A percentile compares a stretch with the other conserved stretches of the same genome.
These are phyloP conservation scores for Sebastes umbrosus DNA, from an alignment of 2,797 vertebrate genomes.

Conservation along the genomic window DNA sequence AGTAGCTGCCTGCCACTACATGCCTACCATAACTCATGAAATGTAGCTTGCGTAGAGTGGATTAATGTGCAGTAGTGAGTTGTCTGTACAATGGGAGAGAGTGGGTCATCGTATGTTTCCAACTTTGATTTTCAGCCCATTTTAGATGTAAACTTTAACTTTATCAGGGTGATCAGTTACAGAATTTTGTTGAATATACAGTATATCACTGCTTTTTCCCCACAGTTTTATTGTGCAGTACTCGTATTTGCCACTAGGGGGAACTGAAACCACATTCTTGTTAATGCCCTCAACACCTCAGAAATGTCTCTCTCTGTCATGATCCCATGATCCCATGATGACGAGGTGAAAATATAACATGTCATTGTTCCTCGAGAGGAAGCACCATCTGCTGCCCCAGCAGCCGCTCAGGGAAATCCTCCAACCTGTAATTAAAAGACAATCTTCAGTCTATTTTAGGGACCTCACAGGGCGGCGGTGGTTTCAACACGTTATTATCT, in stretches of 20 bases:
- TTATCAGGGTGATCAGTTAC: neutral
- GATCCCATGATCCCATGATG: neutral
- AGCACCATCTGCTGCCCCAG: neutral
- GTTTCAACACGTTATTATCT: neutral
- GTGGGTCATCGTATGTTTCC: neutral
- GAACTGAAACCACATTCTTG: neutral
- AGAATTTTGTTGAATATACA: neutral
- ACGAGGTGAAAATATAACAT: constrained; percentile 9
- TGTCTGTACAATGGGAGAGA: neutral
- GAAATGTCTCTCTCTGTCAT: neutral
- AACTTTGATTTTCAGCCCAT: neutral
- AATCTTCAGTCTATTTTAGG: neutral
- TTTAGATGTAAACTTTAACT: neutral
- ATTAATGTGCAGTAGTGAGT: neutral
- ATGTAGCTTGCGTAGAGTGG: neutral
- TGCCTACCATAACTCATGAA: neutral
- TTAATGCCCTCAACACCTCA: neutral
- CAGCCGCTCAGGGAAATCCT: constrained; percentile 4
- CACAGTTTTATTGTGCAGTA: neutral
- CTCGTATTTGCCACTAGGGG: neutral
- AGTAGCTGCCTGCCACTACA: neutral
- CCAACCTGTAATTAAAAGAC: constrained; percentile 22
- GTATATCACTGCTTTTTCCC: neutral
- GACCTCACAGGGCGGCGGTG: neutral
- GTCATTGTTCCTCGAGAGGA: neutral